Base-by-base conservation (phyloP, 2,797 vertebrate species). In the Onychomys torridus region DNA sequence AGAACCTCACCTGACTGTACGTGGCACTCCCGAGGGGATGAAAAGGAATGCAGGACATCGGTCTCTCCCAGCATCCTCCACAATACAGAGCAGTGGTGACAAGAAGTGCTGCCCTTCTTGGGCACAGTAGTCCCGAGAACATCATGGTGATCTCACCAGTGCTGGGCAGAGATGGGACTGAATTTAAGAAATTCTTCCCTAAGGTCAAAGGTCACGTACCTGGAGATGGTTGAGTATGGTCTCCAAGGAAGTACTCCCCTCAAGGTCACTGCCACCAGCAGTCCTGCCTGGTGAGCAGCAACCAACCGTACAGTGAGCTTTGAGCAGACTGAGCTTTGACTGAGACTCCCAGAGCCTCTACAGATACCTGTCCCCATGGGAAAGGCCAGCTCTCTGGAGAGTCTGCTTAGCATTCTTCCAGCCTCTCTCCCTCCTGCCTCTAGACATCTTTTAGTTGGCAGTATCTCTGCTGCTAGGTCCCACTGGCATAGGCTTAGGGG, bases 261-360 rank as follows among this genome's bases (percentile, higher is more conserved):
- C 23, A 29, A 23, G 37, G 55, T 25, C 75, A 55, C 37, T 37
- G 67, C 14, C 21, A 25, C 3, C 7, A 14, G 13, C 34, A 6
- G 4, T 49, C 43, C 27, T 85, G n/a, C 34, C 19, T 75, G 52
- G 23, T 52, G 29, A 46, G 3, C 19, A 59, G 25, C 34, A 14
- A 13, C 11, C 17, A 14, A 17, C 5, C 12, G 2, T 6, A 3
- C 1, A 7, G 8, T 65, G 0, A 3, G 34, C 73, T 13, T 4
- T 52, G 13, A 23, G 40, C 1, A 11, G 10, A 13, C 13, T 79
- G 23, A 63, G 10, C 40, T 57, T 21, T 32, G 11, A 7, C 27
- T 6, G 34, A 34, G 37, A 16, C 29, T 43, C 21, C 40, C 32
- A 4, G 11, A 43, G 19, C 29, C 21, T 27, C 67, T 81, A 32